phyloP scores from a whole-genome alignment of 2,888 invertebrate species.

The Hylaea fasciaria region DNA sequence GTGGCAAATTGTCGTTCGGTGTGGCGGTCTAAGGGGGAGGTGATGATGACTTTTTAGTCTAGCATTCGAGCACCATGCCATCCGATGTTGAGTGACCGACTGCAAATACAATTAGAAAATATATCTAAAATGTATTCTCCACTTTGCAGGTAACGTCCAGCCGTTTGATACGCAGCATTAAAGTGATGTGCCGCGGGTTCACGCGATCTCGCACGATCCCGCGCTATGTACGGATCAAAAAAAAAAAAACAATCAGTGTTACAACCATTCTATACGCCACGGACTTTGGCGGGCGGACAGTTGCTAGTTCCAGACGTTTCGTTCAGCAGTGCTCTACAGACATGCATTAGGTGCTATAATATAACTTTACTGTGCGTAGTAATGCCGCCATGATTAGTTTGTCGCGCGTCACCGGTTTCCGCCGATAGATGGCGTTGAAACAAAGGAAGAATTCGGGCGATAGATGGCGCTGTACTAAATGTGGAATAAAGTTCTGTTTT shows the following conservation, averaged over 20 bases:
- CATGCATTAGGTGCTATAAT: neutral
- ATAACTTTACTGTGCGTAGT: neutral
- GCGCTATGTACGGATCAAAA: conserved; percentile 47
- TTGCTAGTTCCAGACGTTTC: conserved; percentile 32
- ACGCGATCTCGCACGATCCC: neutral
- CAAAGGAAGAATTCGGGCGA: neutral
- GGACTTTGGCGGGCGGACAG: conserved; percentile 31
- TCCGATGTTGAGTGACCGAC: too few species aligned
- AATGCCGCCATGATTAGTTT: too few species aligned
- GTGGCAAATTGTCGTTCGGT: too few species aligned
- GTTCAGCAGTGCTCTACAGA: neutral
- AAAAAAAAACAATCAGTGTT: conserved; percentile 56
- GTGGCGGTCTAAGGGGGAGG: too few species aligned
- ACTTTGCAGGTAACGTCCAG: conserved; percentile 58
- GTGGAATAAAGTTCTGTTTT: too few species aligned
- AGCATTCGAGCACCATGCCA: too few species aligned
- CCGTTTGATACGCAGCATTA: conserved; percentile 65
- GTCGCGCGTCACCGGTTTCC: too few species aligned
- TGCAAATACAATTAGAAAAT: too few species aligned
- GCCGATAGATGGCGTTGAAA: too few species aligned
- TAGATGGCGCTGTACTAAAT: neutral
- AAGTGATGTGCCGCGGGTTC: conserved; percentile 76
- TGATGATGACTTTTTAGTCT: too few species aligned
- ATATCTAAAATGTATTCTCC: neutral
- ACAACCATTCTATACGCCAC: conserved; percentile 19